Evolutionary conservation across 53 echinoderm and acorn worm species (phyloP).

Genomic region (Echinometra lucunter): DNA sequence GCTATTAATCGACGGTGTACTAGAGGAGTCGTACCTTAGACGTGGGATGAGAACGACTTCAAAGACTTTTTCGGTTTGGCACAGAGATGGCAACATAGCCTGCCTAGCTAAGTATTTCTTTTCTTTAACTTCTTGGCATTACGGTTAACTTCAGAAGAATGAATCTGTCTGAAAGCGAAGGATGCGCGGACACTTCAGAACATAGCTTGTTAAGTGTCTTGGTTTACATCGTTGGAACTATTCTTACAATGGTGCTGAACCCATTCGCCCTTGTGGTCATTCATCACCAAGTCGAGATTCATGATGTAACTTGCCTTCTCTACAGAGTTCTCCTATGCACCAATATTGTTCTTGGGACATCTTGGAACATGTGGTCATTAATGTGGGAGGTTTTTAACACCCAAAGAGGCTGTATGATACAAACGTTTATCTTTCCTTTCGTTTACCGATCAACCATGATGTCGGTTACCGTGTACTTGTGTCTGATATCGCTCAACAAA

Average conservation of each 20-base stretch:
- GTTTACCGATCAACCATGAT: background rate
- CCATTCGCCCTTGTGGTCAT: constrained; percentile 32
- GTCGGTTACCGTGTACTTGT: background rate
- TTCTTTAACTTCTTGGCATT: background rate
- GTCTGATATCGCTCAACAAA: constrained; percentile 1
- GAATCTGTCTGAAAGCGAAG: background rate
- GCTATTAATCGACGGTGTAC: background rate
- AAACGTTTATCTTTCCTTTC: background rate
- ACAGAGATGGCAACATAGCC: background rate
- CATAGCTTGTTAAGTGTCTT: background rate
- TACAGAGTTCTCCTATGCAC: background rate
- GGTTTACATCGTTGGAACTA: background rate
- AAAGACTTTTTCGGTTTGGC: background rate
- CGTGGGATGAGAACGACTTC: too few relatives aligned
- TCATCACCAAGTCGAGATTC: background rate
- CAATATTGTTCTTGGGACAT: background rate
- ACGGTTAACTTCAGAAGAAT: background rate
- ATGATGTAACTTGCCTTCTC: constrained; percentile 13
- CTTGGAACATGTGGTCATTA: background rate
- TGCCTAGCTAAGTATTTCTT: background rate
- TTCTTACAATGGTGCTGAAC: background rate
- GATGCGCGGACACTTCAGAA: background rate
- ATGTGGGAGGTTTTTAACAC: background rate
- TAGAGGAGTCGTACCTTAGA: background rate
- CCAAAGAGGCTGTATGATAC: background rate